Conservation (phyloP, 2,797 vertebrate genomes). For the Rallus crepitans region DNA sequence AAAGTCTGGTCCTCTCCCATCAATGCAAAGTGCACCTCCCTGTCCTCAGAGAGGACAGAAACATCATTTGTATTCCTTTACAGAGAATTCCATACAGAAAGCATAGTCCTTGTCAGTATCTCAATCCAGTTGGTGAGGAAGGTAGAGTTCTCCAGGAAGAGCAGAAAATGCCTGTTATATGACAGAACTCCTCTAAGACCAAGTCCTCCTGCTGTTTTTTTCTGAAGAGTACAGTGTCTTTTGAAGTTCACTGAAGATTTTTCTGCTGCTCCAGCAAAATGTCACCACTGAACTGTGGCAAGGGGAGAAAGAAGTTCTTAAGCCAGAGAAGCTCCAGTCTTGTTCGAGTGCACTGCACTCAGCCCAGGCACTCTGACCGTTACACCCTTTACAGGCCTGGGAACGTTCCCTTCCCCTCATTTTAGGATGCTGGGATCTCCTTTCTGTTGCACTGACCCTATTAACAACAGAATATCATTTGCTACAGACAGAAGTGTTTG, state of each 20-base stretch:
- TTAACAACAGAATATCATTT: not conserved
- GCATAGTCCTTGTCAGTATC: not conserved
- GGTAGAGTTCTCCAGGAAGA: not conserved
- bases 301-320: not conserved
- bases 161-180: not conserved
- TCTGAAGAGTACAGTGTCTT: not conserved
- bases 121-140: not conserved
- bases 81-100: constrained; percentile 1
- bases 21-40: not conserved
- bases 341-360: not conserved
- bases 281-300: not conserved
- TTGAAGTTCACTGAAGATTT: not conserved
- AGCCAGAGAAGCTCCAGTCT: not conserved
- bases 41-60: constrained; percentile 24
- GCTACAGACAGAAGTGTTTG: not conserved
- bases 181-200: not conserved
- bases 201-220: not conserved
- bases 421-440: not conserved
- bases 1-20: not conserved
- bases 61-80: not conserved
- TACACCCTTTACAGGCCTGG: not conserved
- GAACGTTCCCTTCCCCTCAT: not conserved
- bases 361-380: not conserved
- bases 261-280: not conserved
- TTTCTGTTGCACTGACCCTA: constrained; percentile 6